Evolutionary conservation across 2,113 vertebrate genomes (phyloP).

Genomic region (Cryptomyrus ogoouensis): DNA sequence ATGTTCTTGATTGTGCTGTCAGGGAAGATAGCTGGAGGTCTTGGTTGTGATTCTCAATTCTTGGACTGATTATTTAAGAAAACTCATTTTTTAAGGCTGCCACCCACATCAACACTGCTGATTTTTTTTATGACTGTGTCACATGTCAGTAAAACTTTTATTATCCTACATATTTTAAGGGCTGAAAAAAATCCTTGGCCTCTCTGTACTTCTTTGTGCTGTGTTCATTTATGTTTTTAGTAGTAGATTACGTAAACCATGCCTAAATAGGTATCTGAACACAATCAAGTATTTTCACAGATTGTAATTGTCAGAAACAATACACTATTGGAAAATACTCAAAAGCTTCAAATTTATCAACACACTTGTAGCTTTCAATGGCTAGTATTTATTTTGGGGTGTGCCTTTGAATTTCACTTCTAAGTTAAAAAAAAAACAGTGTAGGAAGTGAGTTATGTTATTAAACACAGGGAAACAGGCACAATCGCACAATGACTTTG

Average conservation of each 20-base stretch:
- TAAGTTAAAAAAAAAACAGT: not conserved
- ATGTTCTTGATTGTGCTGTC: not conserved
- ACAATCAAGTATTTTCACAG: not conserved
- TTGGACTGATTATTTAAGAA: not conserved
- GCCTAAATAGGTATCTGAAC: not conserved
- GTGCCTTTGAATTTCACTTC: not conserved
- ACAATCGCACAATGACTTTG: not conserved
- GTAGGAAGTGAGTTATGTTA: not conserved
- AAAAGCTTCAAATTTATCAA: not conserved
- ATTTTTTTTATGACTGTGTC: not conserved
- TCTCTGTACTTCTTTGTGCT: not conserved
- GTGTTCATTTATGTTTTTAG: not conserved
- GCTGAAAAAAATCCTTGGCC: not conserved
- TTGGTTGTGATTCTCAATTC: not conserved
- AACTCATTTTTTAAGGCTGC: not conserved
- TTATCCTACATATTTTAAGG: not conserved
- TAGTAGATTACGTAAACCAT: not conserved
- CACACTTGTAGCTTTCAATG: not conserved
- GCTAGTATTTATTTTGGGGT: not conserved
- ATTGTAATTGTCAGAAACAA: not conserved
- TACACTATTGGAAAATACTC: not conserved
- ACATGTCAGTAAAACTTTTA: not conserved
- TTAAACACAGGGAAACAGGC: not conserved
- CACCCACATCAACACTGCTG: not conserved
- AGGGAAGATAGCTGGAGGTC: slow-evolving; percentile 4